Evolutionary conservation across 2,113 vertebrate species (phyloP).

Genomic region (Solea solea): DNA sequence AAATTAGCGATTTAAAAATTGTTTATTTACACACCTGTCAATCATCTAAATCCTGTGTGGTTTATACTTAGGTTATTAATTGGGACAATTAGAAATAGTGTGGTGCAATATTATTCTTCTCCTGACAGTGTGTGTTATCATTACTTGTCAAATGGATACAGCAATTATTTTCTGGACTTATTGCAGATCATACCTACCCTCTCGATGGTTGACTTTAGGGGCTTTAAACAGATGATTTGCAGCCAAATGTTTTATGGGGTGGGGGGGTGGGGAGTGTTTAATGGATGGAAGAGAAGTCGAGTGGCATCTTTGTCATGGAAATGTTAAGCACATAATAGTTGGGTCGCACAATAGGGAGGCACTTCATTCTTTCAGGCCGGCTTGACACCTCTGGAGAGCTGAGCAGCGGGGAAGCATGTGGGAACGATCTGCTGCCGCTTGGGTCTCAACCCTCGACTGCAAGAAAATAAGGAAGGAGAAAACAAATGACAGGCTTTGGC

Average conservation of each 20-base stretch:
- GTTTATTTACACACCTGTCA: too few species aligned
- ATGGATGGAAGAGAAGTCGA: constrained; percentile 99
- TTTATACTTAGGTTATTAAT: too few species aligned
- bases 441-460: constrained; percentile 78
- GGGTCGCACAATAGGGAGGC: constrained; percentile 93
- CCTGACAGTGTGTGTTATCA: too few species aligned
- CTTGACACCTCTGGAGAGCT: constrained; percentile 97
- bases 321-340: constrained; percentile 99
- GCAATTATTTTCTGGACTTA: constrained; percentile 5
- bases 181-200: constrained; percentile 75
- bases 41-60: too few species aligned
- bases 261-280: constrained; percentile 84
- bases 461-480: constrained; percentile 44
- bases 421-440: constrained; percentile 94
- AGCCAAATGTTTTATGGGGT: constrained; percentile 95
- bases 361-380: constrained; percentile 98
- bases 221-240: constrained; percentile 95
- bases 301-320: constrained; percentile 99
- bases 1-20: too few species aligned
- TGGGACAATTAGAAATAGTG: too few species aligned
- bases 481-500: constrained; percentile 32
- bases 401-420: constrained; percentile 99
- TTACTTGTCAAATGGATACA: too few species aligned
- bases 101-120: too few species aligned
- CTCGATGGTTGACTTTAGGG: constrained; percentile 71